Conservation (phyloP, 2,797 vertebrate species). For the Micropoecilia bifurca region DNA sequence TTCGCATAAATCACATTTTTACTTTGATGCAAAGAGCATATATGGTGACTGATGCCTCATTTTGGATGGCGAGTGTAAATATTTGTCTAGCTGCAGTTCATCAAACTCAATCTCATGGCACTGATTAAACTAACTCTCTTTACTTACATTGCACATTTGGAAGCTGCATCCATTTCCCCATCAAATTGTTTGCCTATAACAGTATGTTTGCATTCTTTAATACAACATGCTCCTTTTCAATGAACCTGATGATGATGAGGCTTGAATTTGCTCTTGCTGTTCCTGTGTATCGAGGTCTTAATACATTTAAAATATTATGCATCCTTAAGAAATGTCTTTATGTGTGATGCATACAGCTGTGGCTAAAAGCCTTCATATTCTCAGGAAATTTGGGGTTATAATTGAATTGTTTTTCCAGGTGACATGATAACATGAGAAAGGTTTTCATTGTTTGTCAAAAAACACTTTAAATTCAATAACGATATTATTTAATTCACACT, state of each 20-base stretch:
- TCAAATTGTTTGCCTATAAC: background rate
- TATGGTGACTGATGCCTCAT: constrained; percentile 21
- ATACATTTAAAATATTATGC: background rate
- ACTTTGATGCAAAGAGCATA: constrained; percentile 29
- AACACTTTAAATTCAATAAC: background rate
- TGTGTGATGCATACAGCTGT: background rate
- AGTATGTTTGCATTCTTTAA: background rate
- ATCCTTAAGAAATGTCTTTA: background rate
- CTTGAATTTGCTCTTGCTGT: background rate
- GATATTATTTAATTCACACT: background rate
- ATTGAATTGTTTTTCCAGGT: background rate
- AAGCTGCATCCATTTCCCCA: background rate
- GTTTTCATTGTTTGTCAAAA: background rate
- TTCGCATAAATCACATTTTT: constrained; percentile 20
- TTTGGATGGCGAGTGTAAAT: constrained; percentile 16
- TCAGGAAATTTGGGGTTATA: background rate
- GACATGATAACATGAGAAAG: background rate
- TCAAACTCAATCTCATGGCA: background rate
- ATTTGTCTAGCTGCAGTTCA: constrained; percentile 12
- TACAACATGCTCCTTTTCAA: background rate
- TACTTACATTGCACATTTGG: background rate
- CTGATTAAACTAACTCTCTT: background rate
- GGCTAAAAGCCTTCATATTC: background rate
- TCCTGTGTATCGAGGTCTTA: background rate
- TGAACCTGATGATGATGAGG: background rate